phyloP scores from a whole-genome alignment of 2,113 vertebrate species.

The Macaca nemestrina region DNA sequence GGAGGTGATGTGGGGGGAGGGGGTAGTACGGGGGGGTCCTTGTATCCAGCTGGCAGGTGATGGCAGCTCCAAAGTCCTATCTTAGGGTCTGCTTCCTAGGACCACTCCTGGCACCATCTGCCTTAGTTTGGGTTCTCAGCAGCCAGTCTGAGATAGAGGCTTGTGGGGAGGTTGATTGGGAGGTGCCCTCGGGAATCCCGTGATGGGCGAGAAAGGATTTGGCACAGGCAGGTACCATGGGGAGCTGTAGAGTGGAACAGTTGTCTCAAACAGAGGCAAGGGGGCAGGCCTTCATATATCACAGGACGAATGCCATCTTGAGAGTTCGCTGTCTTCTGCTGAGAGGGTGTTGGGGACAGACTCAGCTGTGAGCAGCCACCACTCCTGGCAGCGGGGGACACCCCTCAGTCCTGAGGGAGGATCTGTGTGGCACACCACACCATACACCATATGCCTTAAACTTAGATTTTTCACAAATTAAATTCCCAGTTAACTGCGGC shows the following conservation, averaged over 20 bases:
- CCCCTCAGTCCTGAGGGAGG: neutral
- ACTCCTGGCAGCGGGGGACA: neutral
- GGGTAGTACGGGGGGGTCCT: fast-evolving
- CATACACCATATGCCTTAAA: neutral
- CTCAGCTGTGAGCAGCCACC: too few species aligned
- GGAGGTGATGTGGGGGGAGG: too few species aligned
- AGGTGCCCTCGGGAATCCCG: neutral
- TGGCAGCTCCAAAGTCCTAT: neutral
- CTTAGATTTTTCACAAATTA: neutral
- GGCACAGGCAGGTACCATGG: neutral
- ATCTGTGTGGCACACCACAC: fast-evolving
- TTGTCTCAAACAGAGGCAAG: neutral
- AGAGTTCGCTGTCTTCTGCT: neutral
- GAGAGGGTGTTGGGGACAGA: neutral
- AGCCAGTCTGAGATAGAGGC: neutral
- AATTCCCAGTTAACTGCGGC: neutral
- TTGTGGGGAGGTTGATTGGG: neutral
- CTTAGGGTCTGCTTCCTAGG: neutral
- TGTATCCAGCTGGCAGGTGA: neutral
- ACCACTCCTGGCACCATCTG: neutral
- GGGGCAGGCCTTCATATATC: too few species aligned
- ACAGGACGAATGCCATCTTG: neutral
- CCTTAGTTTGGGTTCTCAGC: neutral
- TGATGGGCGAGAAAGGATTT: neutral
- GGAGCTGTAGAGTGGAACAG: neutral